phyloP scores from a whole-genome alignment of 2,888 invertebrate genomes.

The Choreutis nemorana region DNA sequence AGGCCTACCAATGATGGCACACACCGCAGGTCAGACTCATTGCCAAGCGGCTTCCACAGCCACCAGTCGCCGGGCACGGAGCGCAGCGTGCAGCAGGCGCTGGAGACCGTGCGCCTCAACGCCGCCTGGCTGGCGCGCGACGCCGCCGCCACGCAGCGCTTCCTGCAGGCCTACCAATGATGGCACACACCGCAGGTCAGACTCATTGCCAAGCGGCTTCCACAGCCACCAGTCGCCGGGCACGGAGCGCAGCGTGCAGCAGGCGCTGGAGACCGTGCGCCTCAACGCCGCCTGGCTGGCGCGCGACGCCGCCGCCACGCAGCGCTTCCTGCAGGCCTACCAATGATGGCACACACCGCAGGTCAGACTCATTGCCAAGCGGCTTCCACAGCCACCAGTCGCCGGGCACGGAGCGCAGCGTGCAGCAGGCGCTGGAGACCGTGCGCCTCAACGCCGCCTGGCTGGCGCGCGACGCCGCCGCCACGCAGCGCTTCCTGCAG shows the following conservation, averaged over 20 bases:
- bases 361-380: too few relatives aligned
- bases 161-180: conserved; percentile 63
- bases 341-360: conserved; percentile 36
- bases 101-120: conserved; percentile 92
- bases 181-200: too few relatives aligned
- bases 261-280: conserved; percentile 89
- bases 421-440: conserved; percentile 91
- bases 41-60: conserved; percentile 75
- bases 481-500: conserved; percentile 69
- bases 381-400: conserved; percentile 77
- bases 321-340: conserved; percentile 63
- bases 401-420: conserved; percentile 85
- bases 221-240: conserved; percentile 76
- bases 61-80: conserved; percentile 84
- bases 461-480: conserved; percentile 80
- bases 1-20: conserved; percentile 44
- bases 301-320: conserved; percentile 76
- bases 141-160: conserved; percentile 69
- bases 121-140: conserved; percentile 88
- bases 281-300: conserved; percentile 89
- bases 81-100: conserved; percentile 87
- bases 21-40: too few relatives aligned
- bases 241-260: conserved; percentile 88
- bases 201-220: too few relatives aligned
- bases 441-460: conserved; percentile 89